Evolutionary conservation across 2,113 vertebrate genomes (phyloP).

Genomic region (Xyliphius kryptos): DNA sequence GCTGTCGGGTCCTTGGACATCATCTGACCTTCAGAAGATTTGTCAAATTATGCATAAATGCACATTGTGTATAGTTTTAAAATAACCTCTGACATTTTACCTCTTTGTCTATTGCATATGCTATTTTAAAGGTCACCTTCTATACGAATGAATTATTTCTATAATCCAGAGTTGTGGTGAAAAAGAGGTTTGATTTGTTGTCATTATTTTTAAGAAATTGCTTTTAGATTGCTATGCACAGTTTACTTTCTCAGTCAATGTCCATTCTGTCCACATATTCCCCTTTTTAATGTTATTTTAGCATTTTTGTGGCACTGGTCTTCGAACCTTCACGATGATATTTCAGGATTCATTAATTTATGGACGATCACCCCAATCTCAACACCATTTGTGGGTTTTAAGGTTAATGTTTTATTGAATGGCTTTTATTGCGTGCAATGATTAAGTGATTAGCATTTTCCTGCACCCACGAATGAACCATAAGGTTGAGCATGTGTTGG

Average conservation of each 20-base stretch:
- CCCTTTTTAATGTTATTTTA: too few relatives aligned
- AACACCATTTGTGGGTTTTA: constrained; percentile 7
- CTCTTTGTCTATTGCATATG: constrained; percentile 16
- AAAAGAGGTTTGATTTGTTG: constrained; percentile 47
- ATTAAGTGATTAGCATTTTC: constrained; percentile 18
- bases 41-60: constrained; percentile 15
- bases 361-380: constrained; percentile 22
- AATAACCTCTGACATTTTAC: constrained; percentile 20
- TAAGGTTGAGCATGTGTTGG: constrained; percentile 17
- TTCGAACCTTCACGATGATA: background rate
- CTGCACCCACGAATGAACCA: constrained; percentile 3
- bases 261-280: background rate
- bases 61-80: constrained; percentile 16
- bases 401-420: constrained; percentile 36
- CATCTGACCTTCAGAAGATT: constrained; percentile 1
- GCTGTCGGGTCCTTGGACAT: constrained; percentile 6
- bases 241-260: too few relatives aligned
- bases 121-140: constrained; percentile 48
- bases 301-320: background rate
- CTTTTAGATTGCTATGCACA: background rate
- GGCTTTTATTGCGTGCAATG: constrained; percentile 13
- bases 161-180: constrained; percentile 32
- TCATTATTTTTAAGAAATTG: constrained; percentile 1
- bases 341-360: background rate
- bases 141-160: constrained; percentile 48